These are phyloP conservation scores for Galaxea fascicularis DNA, from an alignment of 92 coral and sea anemone genomes.

Conservation along the genomic window DNA sequence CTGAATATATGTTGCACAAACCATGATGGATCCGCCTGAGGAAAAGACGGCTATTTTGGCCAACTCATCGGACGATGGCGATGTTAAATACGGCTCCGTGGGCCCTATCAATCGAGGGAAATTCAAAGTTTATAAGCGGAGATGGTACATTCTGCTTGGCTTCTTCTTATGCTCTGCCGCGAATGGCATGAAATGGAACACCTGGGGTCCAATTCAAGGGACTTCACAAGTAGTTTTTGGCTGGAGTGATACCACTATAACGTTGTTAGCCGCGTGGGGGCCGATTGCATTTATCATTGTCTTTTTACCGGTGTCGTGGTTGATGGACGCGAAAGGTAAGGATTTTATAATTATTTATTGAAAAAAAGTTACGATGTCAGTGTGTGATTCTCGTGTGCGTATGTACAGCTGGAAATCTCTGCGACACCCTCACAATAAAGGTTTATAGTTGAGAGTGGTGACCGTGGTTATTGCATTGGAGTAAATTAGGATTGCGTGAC, in stretches of 20 bases:
- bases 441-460: too few relatives aligned
- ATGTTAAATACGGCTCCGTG: conserved; percentile 1
- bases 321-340: conserved; percentile 90
- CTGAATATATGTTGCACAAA: not conserved
- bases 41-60: conserved; percentile 15
- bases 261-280: conserved; percentile 89
- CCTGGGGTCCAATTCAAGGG: conserved; percentile 95
- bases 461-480: not conserved
- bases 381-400: not conserved
- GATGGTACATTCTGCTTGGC: conserved; percentile 88
- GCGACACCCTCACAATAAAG: too few relatives aligned
- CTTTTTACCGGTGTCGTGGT: conserved; percentile 89
- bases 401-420: not conserved
- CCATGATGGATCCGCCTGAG: not conserved
- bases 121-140: conserved; percentile 79
- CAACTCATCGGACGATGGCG: conserved; percentile 15
- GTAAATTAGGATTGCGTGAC: conserved; percentile 1
- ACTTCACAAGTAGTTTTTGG: conserved; percentile 89
- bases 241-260: conserved; percentile 83
- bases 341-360: not conserved
- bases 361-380: not conserved
- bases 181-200: conserved; percentile 89
- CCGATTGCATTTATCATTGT: conserved; percentile 80
- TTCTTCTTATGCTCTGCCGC: conserved; percentile 73
- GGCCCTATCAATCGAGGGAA: conserved; percentile 54